phyloP scores from a whole-genome alignment of 2,888 invertebrate species.

The Cantharis nigra region DNA sequence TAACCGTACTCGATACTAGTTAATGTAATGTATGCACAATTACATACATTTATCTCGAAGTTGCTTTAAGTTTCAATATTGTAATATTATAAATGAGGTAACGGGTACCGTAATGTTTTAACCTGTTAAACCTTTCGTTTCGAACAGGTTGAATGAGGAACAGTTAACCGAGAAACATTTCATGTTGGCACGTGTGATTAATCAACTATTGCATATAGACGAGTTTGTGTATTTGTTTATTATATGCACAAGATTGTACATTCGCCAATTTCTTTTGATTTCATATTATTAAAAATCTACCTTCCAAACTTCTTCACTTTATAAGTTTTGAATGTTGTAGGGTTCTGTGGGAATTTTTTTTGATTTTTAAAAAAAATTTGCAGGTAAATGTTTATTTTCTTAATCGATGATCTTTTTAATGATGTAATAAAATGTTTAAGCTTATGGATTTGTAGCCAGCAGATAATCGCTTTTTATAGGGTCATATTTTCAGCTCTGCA shows the following conservation, averaged over 20 bases:
- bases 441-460: too few relatives aligned
- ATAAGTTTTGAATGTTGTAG: too few relatives aligned
- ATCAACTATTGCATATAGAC: slow-evolving; percentile 1
- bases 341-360: too few relatives aligned
- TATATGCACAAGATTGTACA: background rate
- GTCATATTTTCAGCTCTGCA: background rate
- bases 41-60: background rate
- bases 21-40: background rate
- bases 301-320: too few relatives aligned
- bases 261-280: background rate
- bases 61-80: background rate
- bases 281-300: background rate
- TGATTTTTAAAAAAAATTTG: too few relatives aligned
- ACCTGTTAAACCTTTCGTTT: slow-evolving; percentile 6
- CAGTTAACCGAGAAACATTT: slow-evolving; percentile 5
- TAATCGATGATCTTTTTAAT: too few relatives aligned
- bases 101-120: slow-evolving; percentile 1
- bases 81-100: background rate
- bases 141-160: slow-evolving; percentile 5
- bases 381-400: too few relatives aligned
- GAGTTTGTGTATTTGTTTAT: background rate
- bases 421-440: too few relatives aligned
- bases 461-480: too few relatives aligned
- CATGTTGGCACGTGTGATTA: slow-evolving; percentile 2
- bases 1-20: background rate